These are phyloP conservation scores for Platyura marginata DNA, from an alignment of 1,140 invertebrate genomes.

Conservation along the genomic window DNA sequence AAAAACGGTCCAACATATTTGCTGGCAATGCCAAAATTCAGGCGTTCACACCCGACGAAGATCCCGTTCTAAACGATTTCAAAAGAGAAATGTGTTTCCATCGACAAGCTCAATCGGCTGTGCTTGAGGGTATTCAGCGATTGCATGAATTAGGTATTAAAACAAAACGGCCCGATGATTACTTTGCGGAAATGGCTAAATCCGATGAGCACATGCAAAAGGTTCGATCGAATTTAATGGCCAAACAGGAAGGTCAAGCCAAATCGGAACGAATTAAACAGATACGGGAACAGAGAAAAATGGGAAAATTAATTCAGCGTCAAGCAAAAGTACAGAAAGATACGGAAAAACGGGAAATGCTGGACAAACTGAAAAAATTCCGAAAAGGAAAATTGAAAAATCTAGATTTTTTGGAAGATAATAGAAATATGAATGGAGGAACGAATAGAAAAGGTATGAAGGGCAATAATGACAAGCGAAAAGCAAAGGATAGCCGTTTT, in stretches of 20 bases:
- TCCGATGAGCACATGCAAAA: constrained; percentile 96
- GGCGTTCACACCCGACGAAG: constrained; percentile 41
- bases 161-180: constrained; percentile 80
- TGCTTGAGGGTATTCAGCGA: constrained; percentile 53
- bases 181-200: constrained; percentile 99
- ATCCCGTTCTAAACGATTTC: constrained; percentile 83
- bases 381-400: constrained; percentile 62
- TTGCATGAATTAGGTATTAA: constrained; percentile 55
- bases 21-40: constrained; percentile 49
- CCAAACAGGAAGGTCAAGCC: constrained; percentile 67
- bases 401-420: constrained; percentile 69
- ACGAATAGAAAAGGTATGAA: constrained; percentile 29
- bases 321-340: constrained; percentile 64
- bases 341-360: constrained; percentile 55
- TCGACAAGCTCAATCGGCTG: constrained; percentile 76
- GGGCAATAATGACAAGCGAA: constrained; percentile 35
- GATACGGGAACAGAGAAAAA: constrained; percentile 76
- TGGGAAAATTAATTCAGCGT: constrained; percentile 64
- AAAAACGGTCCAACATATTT: constrained; percentile 40
- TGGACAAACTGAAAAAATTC: constrained; percentile 72
- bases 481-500: constrained; percentile 70
- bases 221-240: constrained; percentile 63
- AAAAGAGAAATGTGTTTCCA: constrained; percentile 81
- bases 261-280: constrained; percentile 77
- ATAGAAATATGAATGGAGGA: constrained; percentile 29